phyloP scores from a whole-genome alignment of 2,888 invertebrate species.

The Antheraea assamensis region DNA sequence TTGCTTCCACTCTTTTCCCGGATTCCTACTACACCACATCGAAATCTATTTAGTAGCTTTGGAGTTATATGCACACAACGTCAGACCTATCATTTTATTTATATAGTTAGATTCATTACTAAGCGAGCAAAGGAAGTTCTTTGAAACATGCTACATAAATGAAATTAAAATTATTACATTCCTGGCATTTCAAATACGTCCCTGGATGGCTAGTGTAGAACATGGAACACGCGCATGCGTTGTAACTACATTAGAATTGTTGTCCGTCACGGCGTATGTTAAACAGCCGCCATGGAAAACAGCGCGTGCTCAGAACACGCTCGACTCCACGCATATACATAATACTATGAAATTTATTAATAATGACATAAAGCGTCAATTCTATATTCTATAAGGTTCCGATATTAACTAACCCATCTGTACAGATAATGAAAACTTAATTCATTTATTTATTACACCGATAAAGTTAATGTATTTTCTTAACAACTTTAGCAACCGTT shows the following conservation, averaged over 20 bases:
- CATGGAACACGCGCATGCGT: conserved; percentile 2
- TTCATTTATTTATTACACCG: too few relatives aligned
- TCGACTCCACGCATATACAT: too few relatives aligned
- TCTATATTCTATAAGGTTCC: neutral
- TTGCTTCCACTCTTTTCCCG: too few relatives aligned
- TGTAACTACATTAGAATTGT: conserved; percentile 16
- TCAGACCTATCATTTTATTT: too few relatives aligned
- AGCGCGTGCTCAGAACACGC: conserved; percentile 15
- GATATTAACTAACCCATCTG: neutral
- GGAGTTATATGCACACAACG: too few relatives aligned
- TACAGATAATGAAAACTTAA: too few relatives aligned
- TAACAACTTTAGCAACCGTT: too few relatives aligned
- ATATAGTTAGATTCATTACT: too few relatives aligned
- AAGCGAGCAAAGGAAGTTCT: too few relatives aligned
- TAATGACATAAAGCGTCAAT: neutral
- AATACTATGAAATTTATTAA: conserved; percentile 1
- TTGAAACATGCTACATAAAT: neutral
- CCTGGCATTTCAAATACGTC: neutral
- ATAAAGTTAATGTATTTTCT: neutral
- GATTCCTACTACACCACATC: too few relatives aligned
- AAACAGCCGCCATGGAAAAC: conserved; percentile 25
- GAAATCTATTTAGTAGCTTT: too few relatives aligned
- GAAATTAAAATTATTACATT: neutral
- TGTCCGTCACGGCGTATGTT: conserved; percentile 16
- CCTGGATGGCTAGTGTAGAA: conserved; percentile 6